Percentiles rank a stretch among this genome's conserved stretches.
These are phyloP conservation scores for Scotopteryx bipunctaria DNA, from an alignment of 2,888 invertebrate species.

Conservation along the genomic window DNA sequence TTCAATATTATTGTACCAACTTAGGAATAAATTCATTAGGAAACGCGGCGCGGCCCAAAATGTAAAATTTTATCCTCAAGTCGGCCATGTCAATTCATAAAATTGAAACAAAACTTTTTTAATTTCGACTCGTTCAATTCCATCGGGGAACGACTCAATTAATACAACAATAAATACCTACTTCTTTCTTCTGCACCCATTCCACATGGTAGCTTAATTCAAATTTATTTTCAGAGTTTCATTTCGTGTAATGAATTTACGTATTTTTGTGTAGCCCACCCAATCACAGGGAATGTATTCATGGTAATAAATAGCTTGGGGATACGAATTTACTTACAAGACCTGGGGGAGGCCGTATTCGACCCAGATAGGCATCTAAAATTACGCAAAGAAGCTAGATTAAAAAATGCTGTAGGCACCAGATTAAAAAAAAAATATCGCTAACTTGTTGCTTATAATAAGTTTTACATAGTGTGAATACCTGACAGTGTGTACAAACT, in stretches of 20 bases:
- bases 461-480: too few relatives aligned
- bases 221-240: slow-evolving; percentile 19
- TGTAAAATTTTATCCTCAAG: background rate
- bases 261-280: slow-evolving; percentile 1
- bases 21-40: slow-evolving; percentile 6
- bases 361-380: too few relatives aligned
- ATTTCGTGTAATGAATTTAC: slow-evolving; percentile 11
- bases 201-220: slow-evolving; percentile 6
- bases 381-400: too few relatives aligned
- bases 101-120: slow-evolving; percentile 31
- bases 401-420: too few relatives aligned
- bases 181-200: background rate
- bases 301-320: slow-evolving; percentile 7
- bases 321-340: slow-evolving; percentile 1
- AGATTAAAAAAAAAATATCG: too few relatives aligned
- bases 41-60: background rate
- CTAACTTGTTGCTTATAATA: too few relatives aligned
- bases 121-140: slow-evolving; percentile 30
- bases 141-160: slow-evolving; percentile 21
- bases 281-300: slow-evolving; percentile 8
- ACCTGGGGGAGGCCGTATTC: background rate
- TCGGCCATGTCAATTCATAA: slow-evolving; percentile 7
- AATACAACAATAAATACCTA: slow-evolving; percentile 19
- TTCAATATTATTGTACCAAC: background rate
- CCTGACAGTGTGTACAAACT: too few relatives aligned